Percentiles rank a stretch among this genome's conserved stretches.
Conservation (phyloP, 2,888 invertebrate genomes). For the Homarus gammarus region DNA sequence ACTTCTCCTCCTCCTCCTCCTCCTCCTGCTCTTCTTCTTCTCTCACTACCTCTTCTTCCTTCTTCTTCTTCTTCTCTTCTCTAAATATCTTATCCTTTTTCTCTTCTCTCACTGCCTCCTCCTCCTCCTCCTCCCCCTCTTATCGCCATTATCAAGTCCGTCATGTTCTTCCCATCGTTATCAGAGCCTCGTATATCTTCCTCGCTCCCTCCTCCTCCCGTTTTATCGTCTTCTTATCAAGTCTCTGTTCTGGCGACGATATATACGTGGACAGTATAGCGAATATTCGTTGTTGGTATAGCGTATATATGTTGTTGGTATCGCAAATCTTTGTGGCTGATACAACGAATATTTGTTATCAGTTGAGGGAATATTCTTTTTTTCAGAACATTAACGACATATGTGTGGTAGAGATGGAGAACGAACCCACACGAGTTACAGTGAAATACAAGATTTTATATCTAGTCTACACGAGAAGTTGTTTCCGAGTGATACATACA, state of each 20-base stretch:
- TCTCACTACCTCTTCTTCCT: not conserved
- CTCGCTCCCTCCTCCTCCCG: constrained; percentile 7
- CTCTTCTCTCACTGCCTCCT: not conserved
- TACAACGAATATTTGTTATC: too few relatives aligned
- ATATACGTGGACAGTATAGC: too few relatives aligned
- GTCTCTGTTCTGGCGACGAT: not conserved
- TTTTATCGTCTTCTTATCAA: not conserved
- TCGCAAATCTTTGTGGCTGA: too few relatives aligned
- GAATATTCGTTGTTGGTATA: too few relatives aligned
- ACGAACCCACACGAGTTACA: too few relatives aligned
- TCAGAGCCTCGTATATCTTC: constrained; percentile 11
- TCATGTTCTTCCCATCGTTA: constrained; percentile 20
- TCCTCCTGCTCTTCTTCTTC: not conserved
- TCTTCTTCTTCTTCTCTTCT: not conserved
- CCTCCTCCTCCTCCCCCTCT: not conserved
- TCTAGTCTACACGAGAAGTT: too few relatives aligned
- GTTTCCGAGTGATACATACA: too few relatives aligned
- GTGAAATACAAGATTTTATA: too few relatives aligned
- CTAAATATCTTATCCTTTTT: too few relatives aligned
- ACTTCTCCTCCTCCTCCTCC: not conserved
- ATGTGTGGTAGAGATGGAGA: not conserved
- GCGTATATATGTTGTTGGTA: too few relatives aligned
- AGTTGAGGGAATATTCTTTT: too few relatives aligned
- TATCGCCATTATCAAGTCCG: constrained; percentile 16
- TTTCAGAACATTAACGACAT: not conserved